Conservation (phyloP, 2,888 invertebrate genomes). For the Adela reaumurella region DNA sequence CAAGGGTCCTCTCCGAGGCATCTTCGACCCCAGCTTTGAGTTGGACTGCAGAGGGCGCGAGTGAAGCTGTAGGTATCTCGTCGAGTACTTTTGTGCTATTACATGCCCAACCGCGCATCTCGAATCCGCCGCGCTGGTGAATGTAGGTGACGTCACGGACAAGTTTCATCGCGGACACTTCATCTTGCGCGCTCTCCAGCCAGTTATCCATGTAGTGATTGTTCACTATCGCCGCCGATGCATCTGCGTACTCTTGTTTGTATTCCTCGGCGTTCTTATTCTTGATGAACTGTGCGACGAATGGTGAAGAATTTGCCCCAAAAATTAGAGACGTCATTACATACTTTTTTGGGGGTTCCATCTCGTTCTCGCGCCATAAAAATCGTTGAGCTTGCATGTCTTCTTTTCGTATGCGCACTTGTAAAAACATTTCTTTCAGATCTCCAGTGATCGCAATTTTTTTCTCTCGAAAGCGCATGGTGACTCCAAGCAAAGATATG, state of each 20-base stretch:
- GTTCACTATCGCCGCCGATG: constrained; percentile 10
- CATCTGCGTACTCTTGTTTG: constrained; percentile 7
- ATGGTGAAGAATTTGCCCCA: constrained; percentile 12
- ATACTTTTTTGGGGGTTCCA: constrained; percentile 6
- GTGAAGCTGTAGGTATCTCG: constrained; percentile 12
- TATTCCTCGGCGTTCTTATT: constrained; percentile 12
- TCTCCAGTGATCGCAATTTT: constrained; percentile 20
- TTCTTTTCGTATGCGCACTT: constrained; percentile 15
- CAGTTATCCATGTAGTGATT: constrained; percentile 15
- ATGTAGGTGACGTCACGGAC: constrained; percentile 8
- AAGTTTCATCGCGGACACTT: constrained; percentile 9
- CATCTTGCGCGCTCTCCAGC: constrained; percentile 12
- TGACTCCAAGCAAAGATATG: constrained; percentile 20
- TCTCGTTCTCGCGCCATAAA: constrained; percentile 15
- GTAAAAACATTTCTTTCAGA: constrained; percentile 18
- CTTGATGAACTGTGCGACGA: constrained; percentile 13
- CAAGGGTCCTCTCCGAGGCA: constrained; percentile 13
- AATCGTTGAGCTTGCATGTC: constrained; percentile 20
- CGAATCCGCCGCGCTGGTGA: constrained; percentile 15
- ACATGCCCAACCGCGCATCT: constrained; percentile 15
- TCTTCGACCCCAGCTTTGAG: constrained; percentile 11
- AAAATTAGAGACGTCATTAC: constrained; percentile 13
- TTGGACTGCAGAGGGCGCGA: constrained; percentile 11
- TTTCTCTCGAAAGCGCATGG: constrained; percentile 22
- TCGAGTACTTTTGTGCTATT: constrained; percentile 11